These are phyloP conservation scores for Somateria mollissima DNA, from an alignment of 2,797 vertebrate species.

Conservation along the genomic window DNA sequence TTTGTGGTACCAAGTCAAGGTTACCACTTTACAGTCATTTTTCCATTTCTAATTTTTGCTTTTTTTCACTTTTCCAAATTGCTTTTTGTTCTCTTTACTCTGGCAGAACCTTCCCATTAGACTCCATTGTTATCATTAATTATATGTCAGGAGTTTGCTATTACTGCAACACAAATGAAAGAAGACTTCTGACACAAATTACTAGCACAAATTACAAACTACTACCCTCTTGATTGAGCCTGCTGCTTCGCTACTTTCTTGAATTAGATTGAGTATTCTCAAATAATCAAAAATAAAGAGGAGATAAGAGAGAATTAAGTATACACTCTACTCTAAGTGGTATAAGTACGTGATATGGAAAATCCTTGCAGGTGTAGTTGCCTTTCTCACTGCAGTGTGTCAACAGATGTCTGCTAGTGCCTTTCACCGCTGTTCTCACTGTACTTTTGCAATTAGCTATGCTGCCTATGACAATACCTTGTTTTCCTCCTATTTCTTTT, in stretches of 20 bases:
- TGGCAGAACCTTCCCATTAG: neutral
- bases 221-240: neutral
- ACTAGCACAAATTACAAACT: too few relatives aligned
- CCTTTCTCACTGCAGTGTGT: neutral
- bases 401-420: neutral
- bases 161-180: neutral
- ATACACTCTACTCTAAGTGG: neutral
- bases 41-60: neutral
- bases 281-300: neutral
- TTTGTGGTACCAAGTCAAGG: constrained; percentile 79
- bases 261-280: neutral
- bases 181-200: neutral
- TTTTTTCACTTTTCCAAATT: neutral
- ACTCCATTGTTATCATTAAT: neutral
- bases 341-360: neutral
- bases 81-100: neutral
- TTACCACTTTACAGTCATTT: constrained; percentile 51
- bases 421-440: neutral
- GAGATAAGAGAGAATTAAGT: neutral
- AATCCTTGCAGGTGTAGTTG: neutral
- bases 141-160: neutral
- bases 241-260: neutral
- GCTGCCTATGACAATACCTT: neutral
- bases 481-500: neutral
- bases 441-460: neutral